Conservation (phyloP, 1,140 invertebrate species). For the Marisa cornuarietis region DNA sequence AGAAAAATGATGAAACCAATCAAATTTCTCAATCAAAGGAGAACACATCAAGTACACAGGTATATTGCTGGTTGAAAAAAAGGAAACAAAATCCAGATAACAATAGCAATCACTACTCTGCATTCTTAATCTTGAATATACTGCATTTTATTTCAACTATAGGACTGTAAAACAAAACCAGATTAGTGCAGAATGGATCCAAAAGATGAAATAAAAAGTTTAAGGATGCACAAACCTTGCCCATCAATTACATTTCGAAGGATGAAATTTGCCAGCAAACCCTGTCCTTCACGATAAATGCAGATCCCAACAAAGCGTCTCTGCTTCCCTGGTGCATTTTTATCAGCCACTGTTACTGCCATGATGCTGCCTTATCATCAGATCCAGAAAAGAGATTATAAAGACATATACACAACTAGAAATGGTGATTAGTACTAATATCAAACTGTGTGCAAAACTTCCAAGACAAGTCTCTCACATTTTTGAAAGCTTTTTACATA, state of each 20-base stretch:
- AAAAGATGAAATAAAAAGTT: not conserved
- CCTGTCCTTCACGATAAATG: slow-evolving; percentile 82
- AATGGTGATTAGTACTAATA: too few species aligned
- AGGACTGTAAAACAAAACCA: too few species aligned
- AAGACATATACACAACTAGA: not conserved
- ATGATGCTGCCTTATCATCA: slow-evolving; percentile 81
- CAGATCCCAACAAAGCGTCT: slow-evolving; percentile 97
- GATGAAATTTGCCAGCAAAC: slow-evolving; percentile 84
- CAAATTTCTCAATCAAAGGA: slow-evolving; percentile 8
- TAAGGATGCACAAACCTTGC: slow-evolving; percentile 70
- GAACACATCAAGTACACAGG: not conserved
- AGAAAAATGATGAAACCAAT: slow-evolving; percentile 19
- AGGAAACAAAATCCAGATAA: too few species aligned
- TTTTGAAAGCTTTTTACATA: too few species aligned
- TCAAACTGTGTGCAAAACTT: too few species aligned
- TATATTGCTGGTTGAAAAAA: too few species aligned
- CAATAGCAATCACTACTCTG: too few species aligned
- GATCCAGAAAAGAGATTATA: slow-evolving; percentile 10
- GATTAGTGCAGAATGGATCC: too few species aligned
- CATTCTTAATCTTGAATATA: too few species aligned
- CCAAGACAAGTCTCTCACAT: too few species aligned
- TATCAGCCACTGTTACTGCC: slow-evolving; percentile 90
- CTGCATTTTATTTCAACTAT: too few species aligned
- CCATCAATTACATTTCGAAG: slow-evolving; percentile 93
- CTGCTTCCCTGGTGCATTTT: slow-evolving; percentile 83